Evolutionary conservation across 1,140 invertebrate genomes (phyloP).

Genomic region (Drosophila grimshawi): DNA sequence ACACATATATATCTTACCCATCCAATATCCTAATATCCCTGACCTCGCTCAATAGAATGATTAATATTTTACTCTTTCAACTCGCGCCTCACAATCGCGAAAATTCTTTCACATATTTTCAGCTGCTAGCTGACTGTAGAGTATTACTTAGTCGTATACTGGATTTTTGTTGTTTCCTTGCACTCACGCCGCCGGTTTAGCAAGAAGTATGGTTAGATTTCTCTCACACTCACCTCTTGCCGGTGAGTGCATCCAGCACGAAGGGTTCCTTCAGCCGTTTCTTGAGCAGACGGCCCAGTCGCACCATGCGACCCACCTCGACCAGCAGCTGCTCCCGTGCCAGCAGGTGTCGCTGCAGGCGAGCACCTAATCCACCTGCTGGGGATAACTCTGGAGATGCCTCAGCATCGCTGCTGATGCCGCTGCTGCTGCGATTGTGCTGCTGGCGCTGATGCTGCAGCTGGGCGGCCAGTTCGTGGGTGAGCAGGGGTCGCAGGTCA

Average conservation of each 20-base stretch:
- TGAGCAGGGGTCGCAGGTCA: conserved; percentile 86
- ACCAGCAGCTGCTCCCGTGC: conserved; percentile 89
- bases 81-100: no score
- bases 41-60: no score
- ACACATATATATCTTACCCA: no score
- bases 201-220: neutral
- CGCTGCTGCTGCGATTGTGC: conserved; percentile 76
- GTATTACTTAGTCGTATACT: no score
- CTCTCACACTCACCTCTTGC: conserved; percentile 75
- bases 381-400: conserved; percentile 55
- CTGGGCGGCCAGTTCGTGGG: conserved; percentile 75
- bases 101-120: no score
- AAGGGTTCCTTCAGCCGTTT: conserved; percentile 89
- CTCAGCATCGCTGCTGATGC: conserved; percentile 78
- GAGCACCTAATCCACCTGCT: conserved; percentile 44
- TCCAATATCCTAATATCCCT: no score
- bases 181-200: conserved; percentile 4
- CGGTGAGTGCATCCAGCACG: conserved; percentile 79
- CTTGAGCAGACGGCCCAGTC: conserved; percentile 89
- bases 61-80: no score
- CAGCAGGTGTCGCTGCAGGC: conserved; percentile 86
- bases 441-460: conserved; percentile 66
- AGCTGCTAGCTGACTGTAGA: no score
- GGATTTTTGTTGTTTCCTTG: neutral
- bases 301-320: conserved; percentile 90